These are phyloP conservation scores for Gastracanthus pulcherrimus DNA, from an alignment of 2,888 invertebrate genomes.

Conservation along the genomic window DNA sequence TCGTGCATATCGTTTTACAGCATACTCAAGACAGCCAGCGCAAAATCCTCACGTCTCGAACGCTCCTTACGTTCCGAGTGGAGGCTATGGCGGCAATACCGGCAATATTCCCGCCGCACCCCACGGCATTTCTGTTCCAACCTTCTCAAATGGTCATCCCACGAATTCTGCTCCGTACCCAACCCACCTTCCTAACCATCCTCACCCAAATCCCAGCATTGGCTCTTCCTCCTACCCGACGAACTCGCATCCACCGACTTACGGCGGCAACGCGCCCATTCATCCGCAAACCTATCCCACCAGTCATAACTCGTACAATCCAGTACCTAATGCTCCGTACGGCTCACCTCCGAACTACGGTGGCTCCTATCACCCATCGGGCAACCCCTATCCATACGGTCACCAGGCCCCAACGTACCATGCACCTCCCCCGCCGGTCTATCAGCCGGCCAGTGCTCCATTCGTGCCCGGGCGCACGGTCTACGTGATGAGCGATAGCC, in stretches of 20 bases:
- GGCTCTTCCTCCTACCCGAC: neutral
- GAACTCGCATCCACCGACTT: neutral
- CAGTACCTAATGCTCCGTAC: neutral
- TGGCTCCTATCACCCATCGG: neutral
- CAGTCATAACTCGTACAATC: neutral
- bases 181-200: slow-evolving; percentile 15
- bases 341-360: neutral
- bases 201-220: slow-evolving; percentile 13
- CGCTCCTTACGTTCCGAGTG: neutral
- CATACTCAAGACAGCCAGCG: slow-evolving; percentile 33
- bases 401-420: slow-evolving; percentile 9
- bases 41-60: slow-evolving; percentile 8
- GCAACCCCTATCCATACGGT: neutral
- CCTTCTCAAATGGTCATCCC: neutral
- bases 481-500: neutral
- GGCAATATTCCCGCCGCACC: slow-evolving; percentile 2
- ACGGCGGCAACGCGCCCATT: neutral
- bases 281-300: neutral
- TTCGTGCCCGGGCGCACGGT: slow-evolving; percentile 28
- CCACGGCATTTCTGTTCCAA: slow-evolving; percentile 3
- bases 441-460: neutral
- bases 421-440: neutral
- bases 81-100: neutral
- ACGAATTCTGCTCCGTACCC: slow-evolving; percentile 21
- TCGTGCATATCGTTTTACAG: neutral